phyloP scores from a whole-genome alignment of 1,140 invertebrate species.

The Rhynchophorus ferrugineus region DNA sequence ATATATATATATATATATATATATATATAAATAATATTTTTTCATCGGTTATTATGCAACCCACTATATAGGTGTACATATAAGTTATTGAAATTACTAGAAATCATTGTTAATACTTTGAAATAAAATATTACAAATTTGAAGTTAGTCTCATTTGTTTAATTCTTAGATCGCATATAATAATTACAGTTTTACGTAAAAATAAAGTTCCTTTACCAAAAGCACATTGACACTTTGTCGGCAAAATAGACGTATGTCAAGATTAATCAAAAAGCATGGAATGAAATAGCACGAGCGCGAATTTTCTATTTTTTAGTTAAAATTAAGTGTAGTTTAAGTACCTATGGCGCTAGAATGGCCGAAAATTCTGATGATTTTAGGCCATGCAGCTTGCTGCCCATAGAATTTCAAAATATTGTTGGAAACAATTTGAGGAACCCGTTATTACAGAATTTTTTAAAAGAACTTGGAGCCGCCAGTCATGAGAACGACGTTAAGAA shows the following conservation, averaged over 20 bases:
- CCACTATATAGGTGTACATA: no score
- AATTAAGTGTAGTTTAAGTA: conserved; percentile 3
- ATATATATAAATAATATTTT: no score
- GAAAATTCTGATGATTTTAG: background rate
- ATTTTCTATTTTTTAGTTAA: conserved; percentile 9
- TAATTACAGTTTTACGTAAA: no score
- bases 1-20: no score
- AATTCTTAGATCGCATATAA: no score
- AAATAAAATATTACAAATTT: no score
- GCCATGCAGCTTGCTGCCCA: conserved; percentile 1
- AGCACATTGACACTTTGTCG: conserved; percentile 7
- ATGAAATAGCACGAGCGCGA: conserved; percentile 6
- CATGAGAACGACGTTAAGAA: conserved; percentile 21
- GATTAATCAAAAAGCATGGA: conserved; percentile 12
- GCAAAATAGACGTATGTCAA: conserved; percentile 1
- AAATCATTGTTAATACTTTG: no score
- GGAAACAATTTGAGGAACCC: conserved; percentile 2
- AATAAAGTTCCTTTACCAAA: no score
- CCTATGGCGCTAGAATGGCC: background rate
- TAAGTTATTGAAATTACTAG: no score
- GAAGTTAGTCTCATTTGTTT: no score
- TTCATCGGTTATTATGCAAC: no score
- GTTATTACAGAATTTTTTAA: conserved; percentile 13
- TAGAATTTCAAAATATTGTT: conserved; percentile 9
- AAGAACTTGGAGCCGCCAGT: conserved; percentile 6